Base-by-base conservation (phyloP, 2,888 invertebrate species). In the Tenthredo livida region DNA sequence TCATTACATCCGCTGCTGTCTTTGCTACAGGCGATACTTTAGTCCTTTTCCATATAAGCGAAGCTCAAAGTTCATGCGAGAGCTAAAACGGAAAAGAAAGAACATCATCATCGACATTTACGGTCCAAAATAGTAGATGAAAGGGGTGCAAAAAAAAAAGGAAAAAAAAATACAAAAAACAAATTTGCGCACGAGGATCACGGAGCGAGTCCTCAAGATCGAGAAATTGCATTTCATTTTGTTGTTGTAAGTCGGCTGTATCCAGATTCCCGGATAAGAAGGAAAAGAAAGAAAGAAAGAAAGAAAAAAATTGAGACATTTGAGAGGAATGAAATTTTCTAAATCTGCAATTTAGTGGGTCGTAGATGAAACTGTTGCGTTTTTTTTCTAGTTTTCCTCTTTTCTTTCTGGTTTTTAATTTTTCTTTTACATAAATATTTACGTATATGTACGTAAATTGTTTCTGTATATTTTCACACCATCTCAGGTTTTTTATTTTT, bases 1-100 rank as follows among this genome's bases (percentile, higher is more conserved):
- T 90, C 91, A 87, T 90, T 90, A 89, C 91, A 91, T 86, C 91
- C 91, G 77, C 88, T 91, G 87, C 89, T 92, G 89, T 90, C 91
- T 84, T 87, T 91, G 86, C 90, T 90, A 85, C 90, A 90, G 88
- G 91, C 91, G 86, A 91, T 85, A 25, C 65, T 86, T 72, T 80
- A 84, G 65, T 73, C 75, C 21, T 43, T 47, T 37, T 10, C 4
- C 4, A 0, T 9, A 65, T 12, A 85, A 84, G 85, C 61, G 21
- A 65, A 82, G 65, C 47, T 37, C 58, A 58, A 65, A 10, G 29
- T 29, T 29, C 80, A 78, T 2, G 9, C 21, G n/a, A 58, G 58
- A n/a, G n/a, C 58, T 58, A 10, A 21, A 7, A 58, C 58, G 21
- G n/a, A 37, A 37, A 37, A 37, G 0, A 58, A 58, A 21, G 15